Evolutionary conservation across 2,113 vertebrate species (phyloP), one percentile per base, ranked within the genome.

Genomic region (Tretioscincus oriximinensis): DNA sequence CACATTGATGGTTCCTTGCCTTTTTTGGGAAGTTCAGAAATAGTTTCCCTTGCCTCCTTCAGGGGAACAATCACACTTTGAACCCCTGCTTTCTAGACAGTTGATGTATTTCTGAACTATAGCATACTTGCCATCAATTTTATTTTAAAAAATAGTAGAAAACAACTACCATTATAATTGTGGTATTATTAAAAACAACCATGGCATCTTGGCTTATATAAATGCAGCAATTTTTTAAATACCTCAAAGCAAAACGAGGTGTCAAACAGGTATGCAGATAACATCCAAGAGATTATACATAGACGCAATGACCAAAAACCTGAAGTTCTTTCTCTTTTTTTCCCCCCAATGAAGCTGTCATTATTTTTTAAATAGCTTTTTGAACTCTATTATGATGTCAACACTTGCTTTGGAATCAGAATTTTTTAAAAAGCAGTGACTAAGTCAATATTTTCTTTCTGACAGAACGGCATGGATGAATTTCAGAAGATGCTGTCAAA

Each of bases 401-500:
- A 67, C 63, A 76, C 66, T 64, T 83, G 75, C 60, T 80, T 51
- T 47, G 79, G 41, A 84, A 83, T 11, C 18, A 68, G 45, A 86
- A 64, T n/a, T 83, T 73, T 26, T 60, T 79, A 76, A 66, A 64
- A 81, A 72, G 1, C 0, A 54, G 29, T 67, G 80, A 78, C 29
- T 29, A 69, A 31, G 24, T 85, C 71, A 66, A 20, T 73, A 28
- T 88, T 49, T 73, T 47, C 67, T 87, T 85, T 81, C 73, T 69
- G 31, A 9, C 29, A 66, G 24, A 61, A n/a, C 21, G 45, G 76
- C 87, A 58, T 24, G 63, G 58, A 75, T 54, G 45, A 60, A 85
- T 73, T 0, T 0, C 71, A 77, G 78, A 18, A 70, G 63, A 2
- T 74, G 74, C 9, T 70, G 71, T 22, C 58, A 29, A 66, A 54